phyloP scores from a whole-genome alignment of 2,113 vertebrate species.

The Grammomys dolichurus region DNA sequence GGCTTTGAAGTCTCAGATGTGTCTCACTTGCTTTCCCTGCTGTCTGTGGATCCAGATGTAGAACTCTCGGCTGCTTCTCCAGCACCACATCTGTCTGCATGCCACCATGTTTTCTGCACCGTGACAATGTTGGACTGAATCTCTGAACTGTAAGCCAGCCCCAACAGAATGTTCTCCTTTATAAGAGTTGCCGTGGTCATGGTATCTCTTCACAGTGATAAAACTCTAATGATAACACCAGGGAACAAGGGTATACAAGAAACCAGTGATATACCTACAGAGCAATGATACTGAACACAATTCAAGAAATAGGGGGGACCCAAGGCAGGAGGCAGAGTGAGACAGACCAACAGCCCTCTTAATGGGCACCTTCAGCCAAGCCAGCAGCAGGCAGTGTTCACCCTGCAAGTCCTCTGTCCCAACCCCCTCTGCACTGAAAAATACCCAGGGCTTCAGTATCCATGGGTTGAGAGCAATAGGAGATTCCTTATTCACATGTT shows the following conservation, averaged over 20 bases:
- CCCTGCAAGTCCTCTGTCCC: neutral
- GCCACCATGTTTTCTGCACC: neutral
- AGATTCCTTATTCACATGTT: neutral
- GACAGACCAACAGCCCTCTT: neutral
- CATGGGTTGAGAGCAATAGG: neutral
- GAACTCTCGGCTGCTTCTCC: neutral
- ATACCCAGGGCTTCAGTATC: neutral
- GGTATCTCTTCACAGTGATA: neutral
- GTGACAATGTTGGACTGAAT: neutral
- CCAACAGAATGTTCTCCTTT: neutral
- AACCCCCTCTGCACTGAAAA: neutral
- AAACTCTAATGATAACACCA: neutral
- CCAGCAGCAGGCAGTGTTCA: neutral
- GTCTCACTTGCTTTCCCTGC: neutral
- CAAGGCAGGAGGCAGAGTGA: neutral
- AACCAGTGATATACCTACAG: neutral
- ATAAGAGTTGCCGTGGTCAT: neutral
- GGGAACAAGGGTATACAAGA: neutral
- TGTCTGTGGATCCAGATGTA: neutral
- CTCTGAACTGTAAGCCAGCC: neutral
- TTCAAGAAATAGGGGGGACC: neutral
- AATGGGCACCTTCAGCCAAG: neutral
- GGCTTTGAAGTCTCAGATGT: neutral
- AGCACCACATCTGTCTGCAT: neutral
- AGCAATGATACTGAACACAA: neutral